Evolutionary conservation across 2,797 vertebrate genomes (phyloP).

Genomic region (Halcyon badia): DNA sequence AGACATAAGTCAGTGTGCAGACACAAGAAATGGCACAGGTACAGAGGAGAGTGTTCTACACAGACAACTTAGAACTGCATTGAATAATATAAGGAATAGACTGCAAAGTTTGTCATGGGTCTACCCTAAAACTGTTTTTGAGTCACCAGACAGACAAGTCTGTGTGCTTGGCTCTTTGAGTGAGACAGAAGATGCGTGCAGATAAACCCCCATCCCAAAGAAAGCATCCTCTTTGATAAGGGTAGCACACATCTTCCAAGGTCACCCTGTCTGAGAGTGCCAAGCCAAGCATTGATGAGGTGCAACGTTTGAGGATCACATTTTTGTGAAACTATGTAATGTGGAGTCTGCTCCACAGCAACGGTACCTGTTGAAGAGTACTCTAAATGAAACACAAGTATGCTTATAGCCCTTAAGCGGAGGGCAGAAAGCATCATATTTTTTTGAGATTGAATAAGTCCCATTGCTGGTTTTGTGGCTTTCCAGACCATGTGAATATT

Average conservation of each 20-base stretch:
- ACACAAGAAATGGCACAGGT: background rate
- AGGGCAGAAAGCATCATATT: background rate
- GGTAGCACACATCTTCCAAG: background rate
- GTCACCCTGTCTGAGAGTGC: background rate
- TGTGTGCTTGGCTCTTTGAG: background rate
- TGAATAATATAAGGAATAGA: background rate
- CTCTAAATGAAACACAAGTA: background rate
- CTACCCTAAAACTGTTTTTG: background rate
- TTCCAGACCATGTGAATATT: conserved; percentile 12
- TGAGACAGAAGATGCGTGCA: background rate
- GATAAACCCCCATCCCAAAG: background rate
- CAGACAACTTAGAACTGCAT: background rate
- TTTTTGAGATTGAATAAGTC: conserved; percentile 1
- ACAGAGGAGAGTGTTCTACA: background rate
- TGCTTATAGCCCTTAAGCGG: background rate
- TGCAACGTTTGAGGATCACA: background rate
- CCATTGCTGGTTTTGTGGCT: conserved; percentile 8
- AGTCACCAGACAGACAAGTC: background rate
- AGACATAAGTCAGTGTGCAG: background rate
- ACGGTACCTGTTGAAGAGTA: background rate
- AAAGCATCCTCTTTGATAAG: background rate
- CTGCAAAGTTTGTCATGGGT: background rate
- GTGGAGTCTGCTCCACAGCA: background rate
- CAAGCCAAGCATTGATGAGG: fast-evolving
- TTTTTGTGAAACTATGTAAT: background rate